Percentiles rank a stretch among this genome's conserved stretches.
Conservation (phyloP, 2,113 vertebrate species). For the Ceyx melanurus region DNA sequence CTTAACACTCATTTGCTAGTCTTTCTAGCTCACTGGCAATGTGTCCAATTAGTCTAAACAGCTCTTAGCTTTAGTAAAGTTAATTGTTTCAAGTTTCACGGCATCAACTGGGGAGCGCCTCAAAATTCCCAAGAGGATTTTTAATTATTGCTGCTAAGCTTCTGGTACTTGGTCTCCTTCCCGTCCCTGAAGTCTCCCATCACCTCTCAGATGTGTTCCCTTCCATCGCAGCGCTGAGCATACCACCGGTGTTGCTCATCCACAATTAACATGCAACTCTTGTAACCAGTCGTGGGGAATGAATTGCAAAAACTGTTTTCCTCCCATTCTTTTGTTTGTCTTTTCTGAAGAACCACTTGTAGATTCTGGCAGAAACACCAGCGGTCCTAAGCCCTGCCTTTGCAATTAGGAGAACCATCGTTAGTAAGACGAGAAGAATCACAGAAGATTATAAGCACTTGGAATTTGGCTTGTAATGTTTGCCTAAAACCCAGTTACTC, state of each 20-base stretch:
- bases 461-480: not conserved
- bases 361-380: not conserved
- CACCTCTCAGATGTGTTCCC: not conserved
- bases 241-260: not conserved
- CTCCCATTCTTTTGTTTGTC: not conserved
- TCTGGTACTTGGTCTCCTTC: not conserved
- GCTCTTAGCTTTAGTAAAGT: not conserved
- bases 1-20: not conserved
- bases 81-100: not conserved
- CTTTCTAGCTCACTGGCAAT: not conserved
- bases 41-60: slow-evolving; percentile 40
- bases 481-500: not conserved
- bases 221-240: not conserved
- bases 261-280: not conserved
- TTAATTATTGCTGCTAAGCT: not conserved
- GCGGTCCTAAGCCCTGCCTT: not conserved
- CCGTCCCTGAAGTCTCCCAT: not conserved
- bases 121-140: not conserved
- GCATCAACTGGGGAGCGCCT: not conserved
- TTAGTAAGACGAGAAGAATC: not conserved
- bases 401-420: not conserved
- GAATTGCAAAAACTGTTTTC: not conserved
- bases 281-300: fast-evolving
- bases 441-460: not conserved
- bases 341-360: not conserved